Evolutionary conservation across 2,113 vertebrate genomes (phyloP).

Genomic region (Antennarius striatus): DNA sequence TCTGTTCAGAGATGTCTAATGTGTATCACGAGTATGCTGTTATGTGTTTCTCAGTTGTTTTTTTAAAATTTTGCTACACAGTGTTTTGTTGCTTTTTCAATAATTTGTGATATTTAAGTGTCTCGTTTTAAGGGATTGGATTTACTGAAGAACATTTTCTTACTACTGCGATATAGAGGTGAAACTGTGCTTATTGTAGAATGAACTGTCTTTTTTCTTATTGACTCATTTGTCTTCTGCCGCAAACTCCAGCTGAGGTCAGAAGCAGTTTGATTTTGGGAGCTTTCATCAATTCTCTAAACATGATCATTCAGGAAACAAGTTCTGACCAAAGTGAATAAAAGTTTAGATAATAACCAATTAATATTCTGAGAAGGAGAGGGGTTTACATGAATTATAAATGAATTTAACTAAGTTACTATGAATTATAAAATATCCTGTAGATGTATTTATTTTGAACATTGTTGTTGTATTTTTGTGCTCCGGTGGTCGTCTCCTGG

Average conservation of each 20-base stretch:
- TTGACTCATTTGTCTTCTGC: slow-evolving; percentile 68
- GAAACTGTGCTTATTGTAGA: slow-evolving; percentile 71
- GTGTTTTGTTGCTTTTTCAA: slow-evolving; percentile 75
- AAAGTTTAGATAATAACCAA: slow-evolving; percentile 73
- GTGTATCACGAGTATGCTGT: slow-evolving; percentile 54
- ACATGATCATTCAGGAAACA: slow-evolving; percentile 62
- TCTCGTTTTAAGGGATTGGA: slow-evolving; percentile 68
- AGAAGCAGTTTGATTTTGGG: slow-evolving; percentile 71
- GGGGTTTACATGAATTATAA: slow-evolving; percentile 72
- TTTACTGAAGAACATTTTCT: slow-evolving; percentile 78
- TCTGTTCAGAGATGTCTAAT: slow-evolving; percentile 67
- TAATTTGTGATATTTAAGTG: slow-evolving; percentile 74
- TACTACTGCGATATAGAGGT: slow-evolving; percentile 69
- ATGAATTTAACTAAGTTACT: slow-evolving; percentile 67
- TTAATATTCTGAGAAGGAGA: slow-evolving; percentile 61
- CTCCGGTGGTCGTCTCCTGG: slow-evolving; percentile 46
- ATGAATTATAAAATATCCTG: slow-evolving; percentile 55
- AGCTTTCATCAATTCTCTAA: slow-evolving; percentile 75
- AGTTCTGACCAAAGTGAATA: slow-evolving; percentile 74
- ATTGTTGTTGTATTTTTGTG: slow-evolving; percentile 47
- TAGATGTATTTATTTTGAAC: slow-evolving; percentile 61
- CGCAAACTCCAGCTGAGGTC: slow-evolving; percentile 50
- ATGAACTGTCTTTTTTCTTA: slow-evolving; percentile 70
- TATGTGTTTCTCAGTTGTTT: slow-evolving; percentile 66
- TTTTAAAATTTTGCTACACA: slow-evolving; percentile 38